Percentiles rank a stretch among this genome's conserved stretches.
Conservation (phyloP, 2,113 vertebrate genomes). For the Hemiprocne comata region DNA sequence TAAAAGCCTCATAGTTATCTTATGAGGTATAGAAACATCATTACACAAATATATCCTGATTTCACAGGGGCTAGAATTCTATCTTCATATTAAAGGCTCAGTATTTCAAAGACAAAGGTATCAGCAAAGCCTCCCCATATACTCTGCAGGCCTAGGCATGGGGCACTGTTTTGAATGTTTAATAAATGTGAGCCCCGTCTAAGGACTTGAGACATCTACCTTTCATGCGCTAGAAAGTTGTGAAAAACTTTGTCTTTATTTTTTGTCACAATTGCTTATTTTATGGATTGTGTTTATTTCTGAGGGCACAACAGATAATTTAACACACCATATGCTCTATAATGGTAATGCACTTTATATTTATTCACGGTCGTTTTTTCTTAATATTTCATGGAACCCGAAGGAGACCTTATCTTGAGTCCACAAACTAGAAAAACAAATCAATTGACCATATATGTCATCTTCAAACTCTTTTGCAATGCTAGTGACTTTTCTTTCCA, state of each 20-base stretch:
- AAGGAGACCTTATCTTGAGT: conserved; percentile 43
- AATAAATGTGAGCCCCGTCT: not conserved
- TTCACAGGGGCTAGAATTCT: not conserved
- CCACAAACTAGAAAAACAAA: conserved; percentile 52
- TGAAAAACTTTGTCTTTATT: not conserved
- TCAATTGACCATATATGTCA: conserved; percentile 47
- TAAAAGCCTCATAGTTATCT: not conserved
- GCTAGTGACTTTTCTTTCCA: conserved; percentile 31
- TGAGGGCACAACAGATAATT: conserved; percentile 31
- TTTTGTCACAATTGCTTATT: conserved; percentile 6
- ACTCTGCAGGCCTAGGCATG: not conserved
- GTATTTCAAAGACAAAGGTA: not conserved
- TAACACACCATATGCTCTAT: conserved; percentile 36
- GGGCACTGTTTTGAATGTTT: not conserved
- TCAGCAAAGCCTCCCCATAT: not conserved
- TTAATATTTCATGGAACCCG: conserved; percentile 39
- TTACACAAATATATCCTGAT: not conserved
- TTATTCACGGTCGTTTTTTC: conserved; percentile 10
- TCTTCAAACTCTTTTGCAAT: conserved; percentile 34
- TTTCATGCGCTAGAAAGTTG: not conserved
- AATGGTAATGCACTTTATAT: conserved; percentile 54
- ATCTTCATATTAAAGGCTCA: not conserved
- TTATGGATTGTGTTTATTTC: conserved; percentile 46
- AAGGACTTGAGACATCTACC: not conserved
- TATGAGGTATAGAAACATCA: not conserved